Conservation (phyloP, 1,140 invertebrate species). For the Zaprionus davidi region DNA sequence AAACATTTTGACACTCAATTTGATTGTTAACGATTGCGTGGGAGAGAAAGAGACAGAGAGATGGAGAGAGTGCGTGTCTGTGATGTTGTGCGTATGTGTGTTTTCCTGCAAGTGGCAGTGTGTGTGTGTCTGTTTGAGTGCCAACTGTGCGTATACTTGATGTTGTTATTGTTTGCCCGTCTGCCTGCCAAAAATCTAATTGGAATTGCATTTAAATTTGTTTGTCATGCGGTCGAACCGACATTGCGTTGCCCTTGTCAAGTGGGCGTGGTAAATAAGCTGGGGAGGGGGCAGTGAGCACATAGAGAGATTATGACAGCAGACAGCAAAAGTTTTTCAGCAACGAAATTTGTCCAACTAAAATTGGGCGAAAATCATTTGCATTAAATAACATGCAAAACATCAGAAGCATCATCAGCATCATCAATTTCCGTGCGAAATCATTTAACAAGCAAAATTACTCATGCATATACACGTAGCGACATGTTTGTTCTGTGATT, state of each 20-base stretch:
- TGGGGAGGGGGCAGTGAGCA: neutral
- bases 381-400: neutral
- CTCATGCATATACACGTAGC: neutral
- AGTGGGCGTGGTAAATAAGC: neutral
- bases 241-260: constrained; percentile 3
- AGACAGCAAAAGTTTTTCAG: neutral
- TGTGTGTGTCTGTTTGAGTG: neutral
- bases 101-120: neutral
- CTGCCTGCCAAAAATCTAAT: constrained; percentile 43
- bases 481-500: constrained; percentile 1
- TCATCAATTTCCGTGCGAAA: constrained; percentile 5
- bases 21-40: constrained; percentile 40
- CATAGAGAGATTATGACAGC: neutral
- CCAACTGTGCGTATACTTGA: neutral
- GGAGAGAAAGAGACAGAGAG: no score
- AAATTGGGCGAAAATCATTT: neutral
- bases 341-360: neutral
- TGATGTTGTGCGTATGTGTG: neutral
- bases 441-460: constrained; percentile 10
- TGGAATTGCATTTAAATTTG: constrained; percentile 55
- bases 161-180: constrained; percentile 14
- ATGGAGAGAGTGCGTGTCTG: neutral
- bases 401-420: neutral
- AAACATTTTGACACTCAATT: constrained; percentile 52
- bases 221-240: constrained; percentile 32